Conservation (phyloP, 2,113 vertebrate genomes). For the Xenotilapia flavipinnis region DNA sequence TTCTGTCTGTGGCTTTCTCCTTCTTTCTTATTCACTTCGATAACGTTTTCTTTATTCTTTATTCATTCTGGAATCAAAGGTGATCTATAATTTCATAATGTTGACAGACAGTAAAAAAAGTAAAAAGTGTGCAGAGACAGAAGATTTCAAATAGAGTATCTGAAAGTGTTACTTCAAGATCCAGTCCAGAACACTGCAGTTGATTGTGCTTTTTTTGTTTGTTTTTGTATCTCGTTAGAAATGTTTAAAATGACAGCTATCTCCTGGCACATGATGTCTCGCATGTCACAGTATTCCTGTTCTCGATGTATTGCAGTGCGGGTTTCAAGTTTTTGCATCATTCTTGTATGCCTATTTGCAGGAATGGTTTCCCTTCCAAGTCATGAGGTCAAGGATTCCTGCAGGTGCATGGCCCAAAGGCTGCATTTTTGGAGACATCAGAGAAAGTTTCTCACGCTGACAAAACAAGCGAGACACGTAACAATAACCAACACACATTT, state of each 20-base stretch:
- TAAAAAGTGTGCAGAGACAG: background rate
- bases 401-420: background rate
- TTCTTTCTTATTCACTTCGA: background rate
- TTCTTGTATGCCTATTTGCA: background rate
- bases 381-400: background rate
- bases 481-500: background rate
- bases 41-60: background rate
- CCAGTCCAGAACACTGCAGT: background rate
- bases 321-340: background rate
- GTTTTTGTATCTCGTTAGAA: background rate
- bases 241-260: background rate
- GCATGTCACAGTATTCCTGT: background rate
- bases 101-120: background rate
- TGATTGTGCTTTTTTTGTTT: background rate
- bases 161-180: background rate
- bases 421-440: background rate
- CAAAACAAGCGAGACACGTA: background rate
- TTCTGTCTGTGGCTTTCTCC: background rate
- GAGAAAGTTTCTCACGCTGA: background rate
- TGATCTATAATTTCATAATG: background rate
- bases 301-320: accelerated
- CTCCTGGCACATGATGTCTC: background rate
- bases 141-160: background rate
- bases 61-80: background rate
- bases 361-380: background rate